Conservation (phyloP, 2,888 invertebrate genomes). For the Amitus sp. region DNA sequence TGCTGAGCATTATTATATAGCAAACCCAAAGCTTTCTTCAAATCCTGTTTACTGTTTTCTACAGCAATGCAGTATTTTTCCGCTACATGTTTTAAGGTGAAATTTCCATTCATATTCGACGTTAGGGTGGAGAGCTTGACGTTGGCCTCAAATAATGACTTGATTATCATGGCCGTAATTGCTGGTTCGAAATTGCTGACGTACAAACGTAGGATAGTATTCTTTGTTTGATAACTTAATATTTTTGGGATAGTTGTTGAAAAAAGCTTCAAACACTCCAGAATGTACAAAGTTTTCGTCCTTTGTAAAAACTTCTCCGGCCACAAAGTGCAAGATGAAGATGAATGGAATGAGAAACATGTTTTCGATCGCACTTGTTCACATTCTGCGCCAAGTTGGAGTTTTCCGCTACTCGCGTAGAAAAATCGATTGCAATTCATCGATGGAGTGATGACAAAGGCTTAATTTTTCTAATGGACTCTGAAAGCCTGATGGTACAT, state of each 20-base stretch:
- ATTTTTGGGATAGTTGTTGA: neutral
- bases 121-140: neutral
- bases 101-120: neutral
- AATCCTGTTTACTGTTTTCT: slow-evolving; percentile 15
- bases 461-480: no score
- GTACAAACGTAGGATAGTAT: slow-evolving; percentile 3
- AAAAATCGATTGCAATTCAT: no score
- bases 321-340: no score
- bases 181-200: neutral
- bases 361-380: no score
- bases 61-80: slow-evolving; percentile 20
- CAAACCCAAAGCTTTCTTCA: slow-evolving; percentile 12
- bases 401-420: no score
- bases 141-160: slow-evolving; percentile 1
- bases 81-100: neutral
- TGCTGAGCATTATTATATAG: slow-evolving; percentile 16
- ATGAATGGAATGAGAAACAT: no score
- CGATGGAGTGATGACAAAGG: no score
- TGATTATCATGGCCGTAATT: neutral
- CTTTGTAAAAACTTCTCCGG: neutral
- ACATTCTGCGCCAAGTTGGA: no score
- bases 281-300: neutral
- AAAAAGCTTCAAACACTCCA: neutral
- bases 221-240: neutral
- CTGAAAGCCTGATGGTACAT: no score